These are phyloP conservation scores for Rhinolophus ferrumequinum DNA, from an alignment of 2,113 vertebrate species.

Conservation along the genomic window DNA sequence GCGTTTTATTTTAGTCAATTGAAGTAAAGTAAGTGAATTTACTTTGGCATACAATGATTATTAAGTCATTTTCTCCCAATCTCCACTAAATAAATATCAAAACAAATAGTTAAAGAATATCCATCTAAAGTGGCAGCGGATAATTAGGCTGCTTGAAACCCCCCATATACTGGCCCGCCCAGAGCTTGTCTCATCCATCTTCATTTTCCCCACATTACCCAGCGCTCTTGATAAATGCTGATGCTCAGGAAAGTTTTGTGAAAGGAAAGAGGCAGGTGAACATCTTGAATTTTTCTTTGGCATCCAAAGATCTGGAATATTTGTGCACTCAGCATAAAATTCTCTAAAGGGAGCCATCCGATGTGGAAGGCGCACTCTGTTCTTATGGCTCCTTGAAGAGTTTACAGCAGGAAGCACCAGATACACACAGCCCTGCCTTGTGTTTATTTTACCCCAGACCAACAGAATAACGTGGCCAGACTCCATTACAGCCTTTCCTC, in stretches of 20 bases:
- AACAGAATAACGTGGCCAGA: conserved; percentile 44
- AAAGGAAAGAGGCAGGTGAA: conserved; percentile 7
- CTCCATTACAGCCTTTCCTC: conserved; percentile 66
- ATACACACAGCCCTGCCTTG: conserved; percentile 67
- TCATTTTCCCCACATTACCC: background rate
- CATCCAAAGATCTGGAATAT: background rate
- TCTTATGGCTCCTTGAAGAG: conserved; percentile 31
- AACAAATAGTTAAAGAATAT: background rate
- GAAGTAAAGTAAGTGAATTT: background rate
- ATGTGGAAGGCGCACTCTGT: background rate
- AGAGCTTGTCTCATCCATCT: background rate
- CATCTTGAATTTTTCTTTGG: background rate
- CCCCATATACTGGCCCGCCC: background rate
- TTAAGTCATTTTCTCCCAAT: background rate
- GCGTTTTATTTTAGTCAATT: conserved; percentile 23
- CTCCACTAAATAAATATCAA: background rate
- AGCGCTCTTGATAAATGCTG: background rate
- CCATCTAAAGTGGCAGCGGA: background rate
- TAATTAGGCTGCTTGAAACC: background rate
- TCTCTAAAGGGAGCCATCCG: conserved; percentile 45
- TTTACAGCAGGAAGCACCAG: conserved; percentile 59
- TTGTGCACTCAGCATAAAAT: background rate
- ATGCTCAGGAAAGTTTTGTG: background rate
- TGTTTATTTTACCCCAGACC: conserved; percentile 77
- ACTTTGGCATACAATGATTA: background rate